Base-by-base conservation (phyloP, 2,797 vertebrate species). In the Syndactyla subalaris region DNA sequence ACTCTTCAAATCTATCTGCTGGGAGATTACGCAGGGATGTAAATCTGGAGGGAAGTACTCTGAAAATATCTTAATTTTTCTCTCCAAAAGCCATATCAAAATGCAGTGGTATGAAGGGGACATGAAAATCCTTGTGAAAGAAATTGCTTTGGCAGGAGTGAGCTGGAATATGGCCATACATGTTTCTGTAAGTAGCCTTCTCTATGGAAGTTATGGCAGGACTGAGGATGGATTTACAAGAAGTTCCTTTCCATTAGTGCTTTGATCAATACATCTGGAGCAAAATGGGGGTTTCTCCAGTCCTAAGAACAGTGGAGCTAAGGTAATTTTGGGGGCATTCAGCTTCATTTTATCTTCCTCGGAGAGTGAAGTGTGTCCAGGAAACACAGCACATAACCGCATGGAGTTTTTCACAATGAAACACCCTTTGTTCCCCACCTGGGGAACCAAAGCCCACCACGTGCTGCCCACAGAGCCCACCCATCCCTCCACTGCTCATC, bases 191-290 rank as follows among this genome's bases (percentile, higher is more conserved):
- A 49, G 55, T 12, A 84, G 22, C n/a, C 21, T 77, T 62, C 27
- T 30, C 34, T 55, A 2, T 24, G 51, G 63, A 67, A 38, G 0
- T 17, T 84, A 51, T 55, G 15, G 32, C 14, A 45, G 26, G 46
- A 36, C 22, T 46, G 29, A 41, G 16, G 11, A 16, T 5, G 10
- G 46, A 49, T 34, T 88, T 65, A 65, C 52, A n/a, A 63, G 48
- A 63, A 86, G 43, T 82, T 61, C 66, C n/a, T n/a, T n/a, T n/a
- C 26, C 15, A 5, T 32, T 32, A 71, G 27, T 29, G 22, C 57
- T 75, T 93, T 57, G 22, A 73, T 48, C 0, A 0, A 8, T 54
- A 23, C 0, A 0, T 46, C 32, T 59, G 38, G 46, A 24, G 3
- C 27, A 46, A 39, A 59, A 21, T 0, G 1, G 10, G 21, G 6